Evolutionary conservation across 1,140 invertebrate genomes (phyloP).

Genomic region (Spodoptera frugiperda): DNA sequence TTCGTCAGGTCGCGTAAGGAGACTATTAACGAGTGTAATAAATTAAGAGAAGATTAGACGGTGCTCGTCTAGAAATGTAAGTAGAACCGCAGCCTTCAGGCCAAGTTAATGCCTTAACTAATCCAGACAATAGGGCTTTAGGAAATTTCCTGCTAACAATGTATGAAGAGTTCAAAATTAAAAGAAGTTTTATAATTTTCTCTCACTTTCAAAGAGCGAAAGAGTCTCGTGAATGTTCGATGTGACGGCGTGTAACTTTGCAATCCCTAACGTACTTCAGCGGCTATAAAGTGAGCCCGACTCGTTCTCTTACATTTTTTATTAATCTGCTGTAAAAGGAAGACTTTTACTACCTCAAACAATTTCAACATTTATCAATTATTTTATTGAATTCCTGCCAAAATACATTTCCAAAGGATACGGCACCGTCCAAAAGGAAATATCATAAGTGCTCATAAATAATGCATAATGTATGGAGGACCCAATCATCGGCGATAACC

Average conservation of each 20-base stretch:
- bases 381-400: slow-evolving; percentile 11
- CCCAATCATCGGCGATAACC: slow-evolving; percentile 33
- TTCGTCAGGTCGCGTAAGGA: too few species aligned
- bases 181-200: neutral
- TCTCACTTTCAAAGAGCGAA: too few species aligned
- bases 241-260: slow-evolving; percentile 18
- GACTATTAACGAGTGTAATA: too few species aligned
- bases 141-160: neutral
- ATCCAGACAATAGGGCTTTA: neutral
- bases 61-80: too few species aligned
- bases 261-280: neutral
- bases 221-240: neutral
- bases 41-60: too few species aligned
- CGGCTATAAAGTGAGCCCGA: neutral
- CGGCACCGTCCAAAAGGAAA: slow-evolving; percentile 8
- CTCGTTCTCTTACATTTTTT: slow-evolving; percentile 15
- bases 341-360: slow-evolving; percentile 1
- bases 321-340: neutral
- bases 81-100: neutral
- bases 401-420: slow-evolving; percentile 25
- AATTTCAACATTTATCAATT: slow-evolving; percentile 21
- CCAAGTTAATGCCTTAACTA: neutral
- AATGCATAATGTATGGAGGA: slow-evolving; percentile 39
- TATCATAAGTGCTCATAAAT: slow-evolving; percentile 33
- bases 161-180: neutral